phyloP scores from a whole-genome alignment of 1,140 invertebrate species.

The Scaptodrosophila lebanonensis region DNA sequence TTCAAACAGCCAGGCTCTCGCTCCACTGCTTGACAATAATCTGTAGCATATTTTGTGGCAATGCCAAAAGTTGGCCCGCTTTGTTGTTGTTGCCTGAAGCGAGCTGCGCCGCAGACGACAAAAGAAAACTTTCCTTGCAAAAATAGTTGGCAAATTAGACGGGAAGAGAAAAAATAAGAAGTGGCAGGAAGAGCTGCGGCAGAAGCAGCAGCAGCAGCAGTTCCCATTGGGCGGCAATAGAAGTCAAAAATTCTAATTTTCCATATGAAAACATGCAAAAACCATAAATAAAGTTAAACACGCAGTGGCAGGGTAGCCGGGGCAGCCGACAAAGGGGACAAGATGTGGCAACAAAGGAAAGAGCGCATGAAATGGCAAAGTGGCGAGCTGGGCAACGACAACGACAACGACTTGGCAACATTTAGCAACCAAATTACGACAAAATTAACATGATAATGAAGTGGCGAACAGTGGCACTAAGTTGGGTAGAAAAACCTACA shows the following conservation, averaged over 20 bases:
- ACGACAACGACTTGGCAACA: slow-evolving; percentile 52
- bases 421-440: slow-evolving; percentile 75
- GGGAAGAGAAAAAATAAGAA: not conserved
- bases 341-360: not conserved
- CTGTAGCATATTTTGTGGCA: slow-evolving; percentile 49
- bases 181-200: not conserved
- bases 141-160: slow-evolving; percentile 70
- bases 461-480: slow-evolving; percentile 20
- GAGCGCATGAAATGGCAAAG: slow-evolving; percentile 38
- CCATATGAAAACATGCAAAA: slow-evolving; percentile 68
- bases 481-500: not conserved
- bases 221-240: slow-evolving; percentile 5
- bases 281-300: slow-evolving; percentile 74
- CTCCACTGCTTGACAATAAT: no score
- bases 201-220: not conserved
- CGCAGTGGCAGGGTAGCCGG: slow-evolving; percentile 19
- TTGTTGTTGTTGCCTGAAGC: no score
- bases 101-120: slow-evolving; percentile 28
- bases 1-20: slow-evolving; percentile 19
- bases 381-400: slow-evolving; percentile 58
- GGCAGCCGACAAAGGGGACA: not conserved
- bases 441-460: slow-evolving; percentile 76
- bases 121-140: slow-evolving; percentile 60
- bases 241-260: slow-evolving; percentile 69
- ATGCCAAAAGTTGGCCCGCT: slow-evolving; percentile 46